These are phyloP conservation scores for Amyelois transitella DNA, from an alignment of 1,140 invertebrate genomes.

Conservation along the genomic window DNA sequence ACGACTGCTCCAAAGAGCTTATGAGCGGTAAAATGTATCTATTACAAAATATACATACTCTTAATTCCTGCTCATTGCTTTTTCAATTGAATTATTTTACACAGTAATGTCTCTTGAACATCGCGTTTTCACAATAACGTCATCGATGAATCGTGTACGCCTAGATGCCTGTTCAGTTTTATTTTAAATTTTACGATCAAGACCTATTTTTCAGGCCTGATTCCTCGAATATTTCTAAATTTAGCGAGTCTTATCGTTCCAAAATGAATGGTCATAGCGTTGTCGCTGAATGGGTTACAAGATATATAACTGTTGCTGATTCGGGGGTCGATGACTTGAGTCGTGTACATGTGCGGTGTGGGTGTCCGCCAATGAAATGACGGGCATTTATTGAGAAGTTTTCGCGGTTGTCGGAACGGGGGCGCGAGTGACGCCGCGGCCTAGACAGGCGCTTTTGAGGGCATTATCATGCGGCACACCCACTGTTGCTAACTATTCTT, in stretches of 20 bases:
- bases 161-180: conserved; percentile 7
- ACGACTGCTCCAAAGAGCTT: too few species aligned
- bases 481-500: neutral
- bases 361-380: neutral
- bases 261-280: neutral
- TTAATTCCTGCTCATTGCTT: too few species aligned
- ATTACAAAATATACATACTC: too few species aligned
- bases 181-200: conserved; percentile 20
- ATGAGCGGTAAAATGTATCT: too few species aligned
- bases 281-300: conserved; percentile 1
- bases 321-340: neutral
- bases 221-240: conserved; percentile 19
- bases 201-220: conserved; percentile 14
- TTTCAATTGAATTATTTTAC: neutral
- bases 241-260: conserved; percentile 13
- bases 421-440: neutral
- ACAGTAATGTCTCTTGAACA: too few species aligned
- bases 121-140: too few species aligned
- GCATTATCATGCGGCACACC: neutral
- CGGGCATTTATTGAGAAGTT: neutral
- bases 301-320: neutral
- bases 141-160: neutral
- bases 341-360: neutral
- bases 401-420: neutral
- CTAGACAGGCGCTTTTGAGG: neutral